Conservation (phyloP, 1,140 invertebrate species). For the Physella acuta region DNA sequence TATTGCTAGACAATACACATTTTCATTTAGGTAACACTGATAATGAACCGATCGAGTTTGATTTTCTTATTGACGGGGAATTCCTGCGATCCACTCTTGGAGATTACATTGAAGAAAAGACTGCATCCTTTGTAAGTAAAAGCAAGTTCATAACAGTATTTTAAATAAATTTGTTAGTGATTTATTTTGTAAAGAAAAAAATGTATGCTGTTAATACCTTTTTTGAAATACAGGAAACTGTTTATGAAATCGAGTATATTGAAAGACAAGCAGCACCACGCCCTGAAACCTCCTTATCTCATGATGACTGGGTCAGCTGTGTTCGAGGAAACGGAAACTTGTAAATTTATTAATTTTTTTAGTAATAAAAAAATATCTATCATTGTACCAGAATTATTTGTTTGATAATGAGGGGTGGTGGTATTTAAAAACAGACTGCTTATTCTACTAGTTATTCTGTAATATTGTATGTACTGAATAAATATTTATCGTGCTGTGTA, state of each 20-base stretch:
- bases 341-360: slow-evolving; percentile 60
- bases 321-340: slow-evolving; percentile 68
- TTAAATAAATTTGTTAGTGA: neutral
- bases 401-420: too few species aligned
- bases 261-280: slow-evolving; percentile 83
- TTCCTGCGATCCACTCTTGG: slow-evolving; percentile 71
- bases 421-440: too few species aligned
- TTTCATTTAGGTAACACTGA: slow-evolving; percentile 27
- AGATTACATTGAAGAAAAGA: slow-evolving; percentile 52
- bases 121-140: slow-evolving; percentile 52
- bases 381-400: too few species aligned
- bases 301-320: slow-evolving; percentile 96
- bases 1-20: neutral
- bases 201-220: neutral
- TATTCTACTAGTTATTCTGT: too few species aligned
- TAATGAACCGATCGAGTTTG: slow-evolving; percentile 73
- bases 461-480: too few species aligned
- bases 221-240: slow-evolving; percentile 64
- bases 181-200: neutral
- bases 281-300: slow-evolving; percentile 85
- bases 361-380: too few species aligned
- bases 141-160: too few species aligned
- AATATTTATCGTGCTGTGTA: too few species aligned
- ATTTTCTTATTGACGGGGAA: slow-evolving; percentile 83
- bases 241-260: slow-evolving; percentile 86